Evolutionary conservation across 2,888 invertebrate species (phyloP), one percentile per base, ranked within the genome.

Genomic region (Cepaea hortensis): DNA sequence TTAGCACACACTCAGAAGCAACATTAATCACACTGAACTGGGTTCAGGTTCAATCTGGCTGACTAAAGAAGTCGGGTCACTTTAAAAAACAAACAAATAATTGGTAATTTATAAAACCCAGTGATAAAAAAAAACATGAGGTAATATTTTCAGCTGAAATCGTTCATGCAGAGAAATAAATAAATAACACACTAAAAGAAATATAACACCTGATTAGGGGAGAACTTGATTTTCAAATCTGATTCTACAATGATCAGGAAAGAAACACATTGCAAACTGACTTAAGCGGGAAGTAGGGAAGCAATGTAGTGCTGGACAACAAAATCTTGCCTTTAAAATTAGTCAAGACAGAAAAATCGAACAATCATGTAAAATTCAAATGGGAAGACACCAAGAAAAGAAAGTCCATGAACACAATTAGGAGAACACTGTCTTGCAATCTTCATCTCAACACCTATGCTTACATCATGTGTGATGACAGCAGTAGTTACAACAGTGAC

Each of bases 371-470:
- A 61, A 75, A 73, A 46, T 50, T 1, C 13, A 23, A 77, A 55
- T 61, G 77, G 61, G 77, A 55, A 77, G 23, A 77, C n/a, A 76
- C 18, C 50, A 61, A 77, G 77, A 77, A 77, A 23, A 61, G 77
- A 77, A 77, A 61, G 61, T 18, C 77, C 11, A 46, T 61, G n/a
- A 77, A 55, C 23, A 77, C 77, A n/a, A 73, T 7, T 15, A 75
- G 75, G 46, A 46, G 75, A 75, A 75, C 6, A 75, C 48, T 75
- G 5, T 55, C 13, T 70, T 4, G 50, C 68, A 50, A 50, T 20
- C 50, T 81, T 81, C 81, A 81, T 70, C 81, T 81, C 48, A 20
- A 35, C 50, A 68, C 70, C 35, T 50, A 5, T 7, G n/a, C 7
- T 50, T 13, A 9, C 13, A 46, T 50, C 70, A 46, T 11, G 61